Conservation (phyloP, 2,113 vertebrate species). For the human region DNA sequence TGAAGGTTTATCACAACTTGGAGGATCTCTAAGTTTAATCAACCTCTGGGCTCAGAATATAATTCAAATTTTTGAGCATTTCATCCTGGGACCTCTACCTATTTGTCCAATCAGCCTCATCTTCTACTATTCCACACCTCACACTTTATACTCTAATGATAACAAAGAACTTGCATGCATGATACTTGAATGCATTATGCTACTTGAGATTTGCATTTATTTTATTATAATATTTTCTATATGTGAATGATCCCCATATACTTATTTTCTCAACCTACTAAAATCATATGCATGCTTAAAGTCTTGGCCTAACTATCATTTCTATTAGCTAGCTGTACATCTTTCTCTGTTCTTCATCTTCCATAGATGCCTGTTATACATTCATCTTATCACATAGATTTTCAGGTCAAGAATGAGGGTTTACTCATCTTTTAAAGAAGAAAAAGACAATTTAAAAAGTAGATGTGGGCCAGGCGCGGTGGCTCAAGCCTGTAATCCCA, state of each 20-base stretch:
- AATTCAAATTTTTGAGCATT: background rate
- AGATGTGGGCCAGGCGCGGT: background rate
- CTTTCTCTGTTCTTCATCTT: background rate
- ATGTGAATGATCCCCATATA: background rate
- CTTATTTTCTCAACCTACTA: background rate
- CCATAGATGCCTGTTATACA: background rate
- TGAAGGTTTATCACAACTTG: background rate
- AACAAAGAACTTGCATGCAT: background rate
- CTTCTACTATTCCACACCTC: background rate
- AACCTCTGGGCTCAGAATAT: background rate
- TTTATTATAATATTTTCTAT: background rate
- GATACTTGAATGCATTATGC: background rate
- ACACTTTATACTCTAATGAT: background rate
- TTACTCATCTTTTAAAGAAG: background rate
- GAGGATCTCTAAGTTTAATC: background rate
- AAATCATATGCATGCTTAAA: background rate
- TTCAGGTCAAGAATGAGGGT: background rate
- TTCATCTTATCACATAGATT: background rate
- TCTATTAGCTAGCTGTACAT: background rate
- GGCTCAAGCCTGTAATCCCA: no score
- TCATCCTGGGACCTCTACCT: background rate
- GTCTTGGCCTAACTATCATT: background rate
- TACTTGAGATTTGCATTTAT: background rate
- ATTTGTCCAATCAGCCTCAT: background rate
- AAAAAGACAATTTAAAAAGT: background rate